Base-by-base conservation (phyloP, 2,888 invertebrate species). In the Steinernema scapterisci region DNA sequence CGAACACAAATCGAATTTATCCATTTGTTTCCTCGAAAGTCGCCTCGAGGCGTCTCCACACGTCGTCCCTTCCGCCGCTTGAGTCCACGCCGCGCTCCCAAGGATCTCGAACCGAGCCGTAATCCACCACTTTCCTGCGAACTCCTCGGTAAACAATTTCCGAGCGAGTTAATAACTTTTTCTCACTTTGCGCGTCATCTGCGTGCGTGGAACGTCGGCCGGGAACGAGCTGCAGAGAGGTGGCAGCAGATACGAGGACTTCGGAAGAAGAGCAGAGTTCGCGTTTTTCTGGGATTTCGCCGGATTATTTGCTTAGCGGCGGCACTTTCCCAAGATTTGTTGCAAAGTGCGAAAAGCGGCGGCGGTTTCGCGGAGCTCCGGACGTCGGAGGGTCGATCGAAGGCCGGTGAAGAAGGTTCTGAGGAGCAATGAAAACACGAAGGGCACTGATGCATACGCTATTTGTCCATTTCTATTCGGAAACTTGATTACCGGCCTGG, bases 61-160 rank as follows among this genome's bases (percentile, higher is more conserved):
- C n/a, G n/a, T n/a, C n/a, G n/a, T n/a, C n/a, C 25, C 54, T 54
- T 54, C 54, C 54, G 54, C 54, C 52, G 48, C 13, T 5, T 11
- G 54, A 54, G 54, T 54, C 54, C 54, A 21, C 3, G 25, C n/a
- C n/a, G 54, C 54, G 54, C 48, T 48, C 48, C 16, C n/a, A 48
- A 16, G 48, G 38, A 19, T 48, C 48, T 48, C 48, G 19, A 48
- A 19, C 48, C 48, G 48, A n/a, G n/a, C 19, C 19, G n/a, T 48
- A 48, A 48, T 48, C 48, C 48, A 16, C 48, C 19, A 5, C 48
- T 48, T 19, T 9, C 38, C 38, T 38, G n/a, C 48, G 52, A 52
- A 38, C 31, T 31, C 31, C 63, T 63, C 63, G 63, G 63, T 63
- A 63, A 63, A 63, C 63, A 63, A 27, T 63, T 63, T 63, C 63